Conservation (phyloP, 2,797 vertebrate genomes). For the Zalophus californianus region DNA sequence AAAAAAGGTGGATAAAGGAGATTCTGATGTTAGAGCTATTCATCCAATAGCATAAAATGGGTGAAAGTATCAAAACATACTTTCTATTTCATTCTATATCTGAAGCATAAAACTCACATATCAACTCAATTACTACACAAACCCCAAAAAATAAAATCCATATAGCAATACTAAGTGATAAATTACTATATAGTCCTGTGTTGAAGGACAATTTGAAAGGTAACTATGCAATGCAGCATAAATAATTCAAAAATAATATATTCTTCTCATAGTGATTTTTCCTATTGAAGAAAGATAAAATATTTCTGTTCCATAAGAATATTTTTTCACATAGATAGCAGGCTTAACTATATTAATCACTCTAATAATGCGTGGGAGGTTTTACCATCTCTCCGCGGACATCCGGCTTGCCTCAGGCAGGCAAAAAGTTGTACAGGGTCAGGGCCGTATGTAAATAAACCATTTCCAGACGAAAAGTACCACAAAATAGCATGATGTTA, state of each 20-base stretch:
- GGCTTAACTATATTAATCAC: not conserved
- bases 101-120: conserved; percentile 81
- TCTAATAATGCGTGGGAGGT: not conserved
- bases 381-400: not conserved
- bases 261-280: conserved; percentile 18
- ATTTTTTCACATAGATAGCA: not conserved
- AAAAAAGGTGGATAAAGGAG: conserved; percentile 64
- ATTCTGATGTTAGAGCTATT: conserved; percentile 81
- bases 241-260: conserved; percentile 71
- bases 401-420: not conserved
- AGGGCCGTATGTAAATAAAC: not conserved
- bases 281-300: not conserved
- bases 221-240: conserved; percentile 76
- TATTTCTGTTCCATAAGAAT: not conserved
- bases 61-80: conserved; percentile 71
- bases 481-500: not conserved
- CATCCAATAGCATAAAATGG: conserved; percentile 69
- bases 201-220: conserved; percentile 77
- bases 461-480: not conserved
- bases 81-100: conserved; percentile 74
- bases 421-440: not conserved
- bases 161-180: conserved; percentile 78
- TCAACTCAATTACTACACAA: conserved; percentile 78
- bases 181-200: conserved; percentile 74
- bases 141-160: conserved; percentile 78